Evolutionary conservation across 1,140 invertebrate genomes (phyloP).

Genomic region (Dysdera silvatica): DNA sequence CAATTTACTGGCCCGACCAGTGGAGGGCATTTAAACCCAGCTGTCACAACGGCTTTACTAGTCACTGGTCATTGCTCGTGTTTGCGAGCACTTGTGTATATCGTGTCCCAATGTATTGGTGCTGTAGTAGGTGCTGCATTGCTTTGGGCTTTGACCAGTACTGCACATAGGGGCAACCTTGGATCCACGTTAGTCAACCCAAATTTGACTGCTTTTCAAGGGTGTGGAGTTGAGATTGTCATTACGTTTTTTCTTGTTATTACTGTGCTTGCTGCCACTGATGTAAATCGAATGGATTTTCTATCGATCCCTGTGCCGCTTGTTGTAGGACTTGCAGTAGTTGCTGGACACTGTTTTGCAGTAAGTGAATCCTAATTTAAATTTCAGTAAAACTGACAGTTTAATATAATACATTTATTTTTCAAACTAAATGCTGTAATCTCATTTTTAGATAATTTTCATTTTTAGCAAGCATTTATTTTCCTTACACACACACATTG

Average conservation of each 20-base stretch:
- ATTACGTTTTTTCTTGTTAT: conserved; percentile 81
- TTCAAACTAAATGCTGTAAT: no score
- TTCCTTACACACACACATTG: no score
- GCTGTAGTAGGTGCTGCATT: conserved; percentile 50
- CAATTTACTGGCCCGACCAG: conserved; percentile 72
- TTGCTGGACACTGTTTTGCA: conserved; percentile 72
- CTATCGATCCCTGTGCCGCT: conserved; percentile 67
- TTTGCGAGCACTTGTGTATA: conserved; percentile 62
- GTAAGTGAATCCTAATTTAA: conserved; percentile 50
- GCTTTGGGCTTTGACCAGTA: conserved; percentile 48
- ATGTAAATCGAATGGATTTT: conserved; percentile 66
- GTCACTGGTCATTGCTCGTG: conserved; percentile 67
- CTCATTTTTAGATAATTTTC: no score
- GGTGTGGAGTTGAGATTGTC: conserved; percentile 69
- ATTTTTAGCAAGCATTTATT: no score
- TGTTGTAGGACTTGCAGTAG: conserved; percentile 77
- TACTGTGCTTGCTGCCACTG: conserved; percentile 77
- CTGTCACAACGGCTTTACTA: conserved; percentile 68
- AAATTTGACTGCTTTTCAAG: conserved; percentile 55
- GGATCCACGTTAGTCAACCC: conserved; percentile 52
- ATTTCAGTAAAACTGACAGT: conserved; percentile 6
- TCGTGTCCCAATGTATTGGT: conserved; percentile 66
- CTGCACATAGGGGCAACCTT: conserved; percentile 42
- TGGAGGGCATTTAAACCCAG: conserved; percentile 83
- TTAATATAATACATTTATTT: no score